phyloP scores from a whole-genome alignment of 2,797 vertebrate genomes.

The Pteronotus mesoamericanus region DNA sequence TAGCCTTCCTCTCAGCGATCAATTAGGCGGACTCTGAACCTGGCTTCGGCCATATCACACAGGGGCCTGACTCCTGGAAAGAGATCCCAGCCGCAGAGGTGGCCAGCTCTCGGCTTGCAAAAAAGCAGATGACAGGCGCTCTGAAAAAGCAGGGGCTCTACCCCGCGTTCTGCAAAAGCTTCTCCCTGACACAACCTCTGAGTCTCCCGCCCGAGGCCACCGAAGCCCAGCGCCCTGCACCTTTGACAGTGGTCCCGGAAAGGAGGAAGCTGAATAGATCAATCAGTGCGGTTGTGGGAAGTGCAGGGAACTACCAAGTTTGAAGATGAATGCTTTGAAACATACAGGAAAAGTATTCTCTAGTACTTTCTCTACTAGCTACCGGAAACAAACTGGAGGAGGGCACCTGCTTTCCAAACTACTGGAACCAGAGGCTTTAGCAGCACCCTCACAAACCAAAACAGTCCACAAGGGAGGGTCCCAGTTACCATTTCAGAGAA shows the following conservation, averaged over 20 bases:
- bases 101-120: neutral
- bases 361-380: too few relatives aligned
- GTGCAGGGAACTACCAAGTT: neutral
- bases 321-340: neutral
- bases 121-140: neutral
- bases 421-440: neutral
- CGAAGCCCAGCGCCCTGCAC: neutral
- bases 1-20: rapidly evolving
- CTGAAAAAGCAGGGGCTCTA: neutral
- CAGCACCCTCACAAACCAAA: neutral
- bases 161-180: neutral
- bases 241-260: neutral
- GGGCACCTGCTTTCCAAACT: neutral
- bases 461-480: neutral
- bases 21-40: rapidly evolving
- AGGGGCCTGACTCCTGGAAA: neutral
- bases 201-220: neutral
- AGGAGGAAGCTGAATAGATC: neutral
- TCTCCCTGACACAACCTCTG: neutral
- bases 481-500: neutral
- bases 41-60: rapidly evolving
- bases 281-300: too few relatives aligned
- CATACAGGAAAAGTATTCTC: neutral
- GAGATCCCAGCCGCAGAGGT: neutral
- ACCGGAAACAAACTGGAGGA: too few relatives aligned